A percentile compares a stretch with the other conserved stretches of the same genome.
Conservation (phyloP, 1,140 invertebrate genomes). For the Nebria ingens region DNA sequence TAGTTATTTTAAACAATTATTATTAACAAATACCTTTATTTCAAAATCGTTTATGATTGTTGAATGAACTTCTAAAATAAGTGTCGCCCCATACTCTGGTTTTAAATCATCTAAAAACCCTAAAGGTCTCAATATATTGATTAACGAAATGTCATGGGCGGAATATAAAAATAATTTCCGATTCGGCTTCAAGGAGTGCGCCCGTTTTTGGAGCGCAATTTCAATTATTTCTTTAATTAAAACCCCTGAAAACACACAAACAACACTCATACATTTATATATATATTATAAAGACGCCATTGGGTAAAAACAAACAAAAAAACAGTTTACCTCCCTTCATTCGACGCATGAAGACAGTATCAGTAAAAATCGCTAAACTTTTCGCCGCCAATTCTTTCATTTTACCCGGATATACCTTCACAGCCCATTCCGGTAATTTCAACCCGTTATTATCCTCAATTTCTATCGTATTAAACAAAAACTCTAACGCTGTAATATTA, state of each 20-base stretch:
- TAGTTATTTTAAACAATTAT: neutral
- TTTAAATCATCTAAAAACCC: slow-evolving; percentile 51
- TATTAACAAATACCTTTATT: slow-evolving; percentile 39
- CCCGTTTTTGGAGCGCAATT: slow-evolving; percentile 22
- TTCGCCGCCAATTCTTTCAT: slow-evolving; percentile 54
- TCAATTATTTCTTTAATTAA: slow-evolving; percentile 38
- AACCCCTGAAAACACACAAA: slow-evolving; percentile 33
- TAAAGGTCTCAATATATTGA: slow-evolving; percentile 54
- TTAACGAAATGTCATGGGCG: slow-evolving; percentile 63
- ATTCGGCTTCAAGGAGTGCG: slow-evolving; percentile 23
- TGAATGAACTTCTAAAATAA: slow-evolving; percentile 56
- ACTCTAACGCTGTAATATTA: slow-evolving; percentile 56
- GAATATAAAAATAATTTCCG: slow-evolving; percentile 52
- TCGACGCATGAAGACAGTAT: slow-evolving; percentile 56
- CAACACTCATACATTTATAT: slow-evolving; percentile 11
- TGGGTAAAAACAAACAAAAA: no score
- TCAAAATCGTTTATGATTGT: slow-evolving; percentile 33
- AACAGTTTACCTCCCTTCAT: slow-evolving; percentile 55
- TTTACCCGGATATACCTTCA: slow-evolving; percentile 53
- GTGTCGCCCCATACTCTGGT: slow-evolving; percentile 56
- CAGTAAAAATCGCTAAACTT: slow-evolving; percentile 59
- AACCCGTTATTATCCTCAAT: slow-evolving; percentile 56
- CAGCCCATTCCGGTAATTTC: slow-evolving; percentile 59
- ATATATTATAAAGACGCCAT: slow-evolving; percentile 16
- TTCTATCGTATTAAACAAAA: slow-evolving; percentile 60